A percentile compares a stretch with the other conserved stretches of the same genome.
Conservation (phyloP, 2,797 vertebrate genomes). For the Brachymystax lenok region DNA sequence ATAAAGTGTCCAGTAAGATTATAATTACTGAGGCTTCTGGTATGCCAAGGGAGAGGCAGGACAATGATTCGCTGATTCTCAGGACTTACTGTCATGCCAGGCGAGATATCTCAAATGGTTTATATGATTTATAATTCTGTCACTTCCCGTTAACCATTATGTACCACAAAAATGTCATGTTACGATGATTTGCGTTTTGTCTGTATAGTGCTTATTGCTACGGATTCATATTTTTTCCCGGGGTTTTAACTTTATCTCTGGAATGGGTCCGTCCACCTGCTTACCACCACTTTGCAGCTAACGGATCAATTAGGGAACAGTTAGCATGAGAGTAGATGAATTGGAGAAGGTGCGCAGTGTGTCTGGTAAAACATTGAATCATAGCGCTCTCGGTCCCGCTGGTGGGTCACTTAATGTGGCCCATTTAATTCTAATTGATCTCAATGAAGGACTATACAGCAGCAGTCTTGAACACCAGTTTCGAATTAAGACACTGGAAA, state of each 20-base stretch:
- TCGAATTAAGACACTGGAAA: not conserved
- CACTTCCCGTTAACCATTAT: conserved; percentile 56
- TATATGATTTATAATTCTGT: conserved; percentile 42
- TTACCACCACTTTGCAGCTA: not conserved
- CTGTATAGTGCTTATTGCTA: not conserved
- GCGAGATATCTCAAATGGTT: conserved; percentile 39
- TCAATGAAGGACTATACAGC: not conserved
- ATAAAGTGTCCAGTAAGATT: conserved; percentile 43
- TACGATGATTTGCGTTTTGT: conserved; percentile 52
- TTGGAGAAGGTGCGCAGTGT: not conserved
- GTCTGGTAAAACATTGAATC: not conserved
- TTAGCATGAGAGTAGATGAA: not conserved
- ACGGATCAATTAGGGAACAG: not conserved
- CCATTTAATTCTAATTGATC: not conserved
- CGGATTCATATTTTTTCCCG: not conserved
- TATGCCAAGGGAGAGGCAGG: conserved; percentile 15
- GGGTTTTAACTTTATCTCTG: not conserved
- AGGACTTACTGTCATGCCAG: conserved; percentile 23
- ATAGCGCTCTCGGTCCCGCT: not conserved
- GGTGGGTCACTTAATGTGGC: not conserved
- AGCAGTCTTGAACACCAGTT: not conserved
- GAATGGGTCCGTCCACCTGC: not conserved
- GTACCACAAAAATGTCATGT: conserved; percentile 60
- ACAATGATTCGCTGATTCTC: conserved; percentile 16
- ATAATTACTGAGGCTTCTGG: conserved; percentile 40